phyloP scores from a whole-genome alignment of 2,888 invertebrate species.

The Agonopterix heracliana region DNA sequence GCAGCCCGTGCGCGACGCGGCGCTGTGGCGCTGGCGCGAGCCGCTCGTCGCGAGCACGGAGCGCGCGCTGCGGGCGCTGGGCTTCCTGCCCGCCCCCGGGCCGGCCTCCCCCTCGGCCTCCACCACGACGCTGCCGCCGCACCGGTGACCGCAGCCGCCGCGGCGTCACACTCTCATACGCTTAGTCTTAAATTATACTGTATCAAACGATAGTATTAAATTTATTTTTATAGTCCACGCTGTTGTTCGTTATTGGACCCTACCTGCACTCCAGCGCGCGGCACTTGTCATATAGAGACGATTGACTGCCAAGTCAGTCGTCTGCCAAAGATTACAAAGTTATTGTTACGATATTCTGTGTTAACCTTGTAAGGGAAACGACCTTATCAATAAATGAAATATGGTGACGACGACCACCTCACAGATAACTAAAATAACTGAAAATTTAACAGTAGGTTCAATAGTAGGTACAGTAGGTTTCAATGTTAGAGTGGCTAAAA shows the following conservation, averaged over 20 bases:
- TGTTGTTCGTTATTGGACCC: constrained; percentile 6
- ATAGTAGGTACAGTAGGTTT: no score
- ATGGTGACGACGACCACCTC: no score
- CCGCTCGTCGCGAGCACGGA: constrained; percentile 82
- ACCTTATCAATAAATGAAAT: no score
- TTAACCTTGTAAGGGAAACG: no score
- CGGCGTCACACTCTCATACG: constrained; percentile 2
- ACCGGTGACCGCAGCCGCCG: constrained; percentile 26
- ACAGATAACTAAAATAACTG: no score
- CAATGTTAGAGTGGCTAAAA: no score
- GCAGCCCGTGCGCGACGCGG: constrained; percentile 88
- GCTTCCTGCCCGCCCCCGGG: constrained; percentile 77
- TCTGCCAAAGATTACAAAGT: no score
- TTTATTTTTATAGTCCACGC: constrained; percentile 49
- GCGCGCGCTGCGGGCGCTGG: constrained; percentile 81
- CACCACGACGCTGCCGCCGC: constrained; percentile 17
- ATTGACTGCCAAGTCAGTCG: no score
- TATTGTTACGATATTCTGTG: no score
- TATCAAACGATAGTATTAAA: constrained; percentile 42
- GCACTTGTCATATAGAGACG: no score
- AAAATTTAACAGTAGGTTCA: no score
- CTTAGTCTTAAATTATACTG: constrained; percentile 9
- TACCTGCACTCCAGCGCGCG: neutral
- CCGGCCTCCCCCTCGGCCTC: constrained; percentile 11
- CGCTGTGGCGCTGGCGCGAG: constrained; percentile 92